A percentile compares a stretch with the other conserved stretches of the same genome.
Evolutionary conservation across 2,888 invertebrate species (phyloP).

Genomic region (Drymonia ruficornis): DNA sequence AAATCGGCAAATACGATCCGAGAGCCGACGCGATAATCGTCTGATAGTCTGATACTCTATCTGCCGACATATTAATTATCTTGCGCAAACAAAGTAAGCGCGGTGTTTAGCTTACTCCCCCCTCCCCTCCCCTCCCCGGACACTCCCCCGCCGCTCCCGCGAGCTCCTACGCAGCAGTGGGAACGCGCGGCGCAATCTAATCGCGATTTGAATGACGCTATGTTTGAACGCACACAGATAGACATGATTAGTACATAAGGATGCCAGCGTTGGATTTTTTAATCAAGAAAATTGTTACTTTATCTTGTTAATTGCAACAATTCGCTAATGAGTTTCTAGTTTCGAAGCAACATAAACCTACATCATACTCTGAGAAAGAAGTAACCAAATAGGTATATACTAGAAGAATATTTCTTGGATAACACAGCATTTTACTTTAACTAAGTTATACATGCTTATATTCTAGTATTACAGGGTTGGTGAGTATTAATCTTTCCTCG

Average conservation of each 20-base stretch:
- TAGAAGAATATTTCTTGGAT: too few species aligned
- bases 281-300: not conserved
- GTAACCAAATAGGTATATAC: too few species aligned
- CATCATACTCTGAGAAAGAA: too few species aligned
- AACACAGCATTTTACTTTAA: too few species aligned
- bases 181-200: slow-evolving; percentile 17
- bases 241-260: slow-evolving; percentile 17
- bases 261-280: slow-evolving; percentile 5
- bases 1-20: not conserved
- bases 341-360: too few species aligned
- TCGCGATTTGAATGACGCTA: slow-evolving; percentile 19
- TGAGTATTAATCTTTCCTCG: too few species aligned
- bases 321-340: too few species aligned
- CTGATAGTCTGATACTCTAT: slow-evolving; percentile 5
- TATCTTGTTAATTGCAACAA: too few species aligned
- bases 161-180: slow-evolving; percentile 11
- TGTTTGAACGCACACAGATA: slow-evolving; percentile 26
- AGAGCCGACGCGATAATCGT: not conserved
- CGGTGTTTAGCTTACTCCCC: slow-evolving; percentile 29
- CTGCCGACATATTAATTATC: slow-evolving; percentile 57
- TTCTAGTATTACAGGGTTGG: too few species aligned
- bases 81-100: slow-evolving; percentile 55
- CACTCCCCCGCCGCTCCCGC: slow-evolving; percentile 5
- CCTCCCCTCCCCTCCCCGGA: slow-evolving; percentile 10
- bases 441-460: too few species aligned